Evolutionary conservation across 2,113 vertebrate genomes (phyloP).

Genomic region (Halcyon malimbica): DNA sequence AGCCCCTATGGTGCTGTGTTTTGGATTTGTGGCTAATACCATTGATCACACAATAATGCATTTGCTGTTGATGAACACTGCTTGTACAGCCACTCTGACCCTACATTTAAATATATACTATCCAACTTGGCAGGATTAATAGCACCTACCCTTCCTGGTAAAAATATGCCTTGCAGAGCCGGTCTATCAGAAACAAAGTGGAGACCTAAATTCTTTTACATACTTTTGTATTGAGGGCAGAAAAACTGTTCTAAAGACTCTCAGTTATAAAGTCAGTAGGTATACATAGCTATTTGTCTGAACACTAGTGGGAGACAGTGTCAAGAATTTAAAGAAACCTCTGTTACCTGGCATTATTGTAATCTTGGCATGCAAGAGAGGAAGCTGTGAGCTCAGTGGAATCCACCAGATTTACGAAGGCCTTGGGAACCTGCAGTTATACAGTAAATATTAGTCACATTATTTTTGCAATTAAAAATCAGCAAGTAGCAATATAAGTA

Average conservation of each 20-base stretch:
- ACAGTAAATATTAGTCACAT: not conserved
- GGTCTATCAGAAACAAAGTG: not conserved
- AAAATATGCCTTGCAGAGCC: not conserved
- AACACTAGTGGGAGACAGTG: not conserved
- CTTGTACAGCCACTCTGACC: not conserved
- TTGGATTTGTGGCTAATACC: not conserved
- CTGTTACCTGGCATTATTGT: conserved; percentile 62
- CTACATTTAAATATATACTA: not conserved
- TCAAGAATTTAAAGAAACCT: not conserved
- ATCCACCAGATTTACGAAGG: conserved; percentile 78
- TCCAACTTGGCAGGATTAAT: not conserved
- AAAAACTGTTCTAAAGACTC: not conserved
- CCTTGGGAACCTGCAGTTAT: conserved; percentile 72
- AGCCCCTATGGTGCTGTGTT: not conserved
- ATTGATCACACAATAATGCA: not conserved
- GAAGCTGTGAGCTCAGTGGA: conserved; percentile 31
- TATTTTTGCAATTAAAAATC: not conserved
- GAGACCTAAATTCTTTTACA: not conserved
- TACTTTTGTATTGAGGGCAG: not conserved
- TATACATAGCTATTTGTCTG: not conserved
- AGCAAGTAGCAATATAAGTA: not conserved
- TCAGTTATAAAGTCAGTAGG: not conserved
- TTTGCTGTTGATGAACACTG: not conserved
- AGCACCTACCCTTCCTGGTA: not conserved
- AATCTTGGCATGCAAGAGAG: not conserved